Conservation (phyloP, 2,888 invertebrate genomes). For the Eurois occulta region DNA sequence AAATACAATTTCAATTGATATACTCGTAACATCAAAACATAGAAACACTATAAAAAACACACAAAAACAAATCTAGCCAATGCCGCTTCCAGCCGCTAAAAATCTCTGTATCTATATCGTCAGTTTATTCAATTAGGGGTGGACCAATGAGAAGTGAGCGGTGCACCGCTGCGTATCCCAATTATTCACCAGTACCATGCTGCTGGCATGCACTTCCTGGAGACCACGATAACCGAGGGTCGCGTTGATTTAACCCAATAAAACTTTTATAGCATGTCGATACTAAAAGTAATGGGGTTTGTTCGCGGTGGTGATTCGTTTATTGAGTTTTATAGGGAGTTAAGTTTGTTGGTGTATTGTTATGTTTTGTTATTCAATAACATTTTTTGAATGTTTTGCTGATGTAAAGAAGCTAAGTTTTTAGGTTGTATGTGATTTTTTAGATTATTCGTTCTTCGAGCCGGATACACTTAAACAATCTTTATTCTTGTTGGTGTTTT, state of each 20-base stretch:
- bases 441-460: conserved; percentile 12
- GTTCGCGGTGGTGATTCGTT: conserved; percentile 56
- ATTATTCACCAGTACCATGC: conserved; percentile 62
- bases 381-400: not conserved
- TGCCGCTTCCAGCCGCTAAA: conserved; percentile 19
- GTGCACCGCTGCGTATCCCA: conserved; percentile 66
- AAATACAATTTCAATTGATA: no score
- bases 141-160: conserved; percentile 68
- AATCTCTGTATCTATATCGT: conserved; percentile 41
- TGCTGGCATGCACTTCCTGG: conserved; percentile 57
- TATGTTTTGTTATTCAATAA: conserved; percentile 41
- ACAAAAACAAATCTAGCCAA: not conserved
- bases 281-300: conserved; percentile 63
- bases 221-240: conserved; percentile 46
- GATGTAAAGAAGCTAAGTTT: conserved; percentile 4
- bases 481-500: not conserved
- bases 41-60: no score
- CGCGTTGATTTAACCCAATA: conserved; percentile 62
- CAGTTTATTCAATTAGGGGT: conserved; percentile 71
- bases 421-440: not conserved
- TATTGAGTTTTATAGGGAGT: conserved; percentile 48
- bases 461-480: not conserved
- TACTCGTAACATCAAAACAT: no score
- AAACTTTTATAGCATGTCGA: conserved; percentile 61
- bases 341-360: conserved; percentile 42